Conservation (phyloP, 2,113 vertebrate genomes). For the Himantopus leucocephalus region DNA sequence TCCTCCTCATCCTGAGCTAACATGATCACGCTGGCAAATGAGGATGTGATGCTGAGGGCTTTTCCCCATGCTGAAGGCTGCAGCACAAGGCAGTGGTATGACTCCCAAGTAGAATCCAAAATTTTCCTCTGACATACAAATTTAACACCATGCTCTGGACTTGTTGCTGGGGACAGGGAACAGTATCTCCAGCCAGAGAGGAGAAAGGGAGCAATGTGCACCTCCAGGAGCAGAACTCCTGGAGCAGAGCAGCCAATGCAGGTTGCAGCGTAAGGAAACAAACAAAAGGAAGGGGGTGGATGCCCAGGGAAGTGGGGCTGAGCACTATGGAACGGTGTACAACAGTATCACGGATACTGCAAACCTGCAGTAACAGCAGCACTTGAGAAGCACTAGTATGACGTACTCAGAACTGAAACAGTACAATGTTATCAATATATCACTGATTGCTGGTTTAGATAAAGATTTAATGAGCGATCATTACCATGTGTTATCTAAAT, state of each 20-base stretch:
- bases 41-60: neutral
- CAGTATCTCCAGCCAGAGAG: neutral
- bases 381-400: neutral
- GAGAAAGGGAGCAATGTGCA: neutral
- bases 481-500: neutral
- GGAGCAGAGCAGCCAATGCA: neutral
- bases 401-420: neutral
- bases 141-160: neutral
- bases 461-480: neutral
- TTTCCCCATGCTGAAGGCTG: neutral
- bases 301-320: neutral
- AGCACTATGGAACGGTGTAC: neutral
- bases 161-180: neutral
- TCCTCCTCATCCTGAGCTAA: neutral
- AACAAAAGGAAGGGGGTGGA: neutral
- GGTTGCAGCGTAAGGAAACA: neutral
- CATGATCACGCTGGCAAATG: neutral
- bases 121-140: neutral
- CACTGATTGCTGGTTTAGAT: neutral
- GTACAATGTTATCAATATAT: neutral
- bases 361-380: neutral
- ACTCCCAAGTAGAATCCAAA: neutral
- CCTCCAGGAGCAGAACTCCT: neutral
- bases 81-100: neutral
- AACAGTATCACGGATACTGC: fast-evolving